phyloP scores from a whole-genome alignment of 35 echinoderm and acorn worm genomes.

The Apostichopus parvimensis region DNA sequence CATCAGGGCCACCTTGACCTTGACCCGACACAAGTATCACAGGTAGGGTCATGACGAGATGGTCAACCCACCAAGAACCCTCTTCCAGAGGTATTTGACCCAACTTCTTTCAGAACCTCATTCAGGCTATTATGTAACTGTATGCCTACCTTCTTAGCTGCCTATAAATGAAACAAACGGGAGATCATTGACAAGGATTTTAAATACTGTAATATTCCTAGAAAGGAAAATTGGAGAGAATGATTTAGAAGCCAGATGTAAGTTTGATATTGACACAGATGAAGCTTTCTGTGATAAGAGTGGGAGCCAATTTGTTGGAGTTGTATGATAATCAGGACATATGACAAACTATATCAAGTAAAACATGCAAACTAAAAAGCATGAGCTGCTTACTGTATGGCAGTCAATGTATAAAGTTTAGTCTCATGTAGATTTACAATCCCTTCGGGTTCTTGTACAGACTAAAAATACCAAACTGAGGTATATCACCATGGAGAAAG shows the following conservation, averaged over 20 bases:
- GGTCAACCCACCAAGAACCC: slow-evolving; percentile 46
- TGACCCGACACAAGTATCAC: no score
- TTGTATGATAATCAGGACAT: background rate
- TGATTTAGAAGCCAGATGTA: no score
- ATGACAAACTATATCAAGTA: background rate
- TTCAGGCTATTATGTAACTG: slow-evolving; percentile 60
- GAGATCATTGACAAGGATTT: background rate
- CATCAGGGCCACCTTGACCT: no score
- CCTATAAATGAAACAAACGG: slow-evolving; percentile 48
- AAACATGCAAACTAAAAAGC: background rate
- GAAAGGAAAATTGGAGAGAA: no score
- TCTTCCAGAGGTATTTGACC: slow-evolving; percentile 17
- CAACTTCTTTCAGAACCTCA: slow-evolving; percentile 57
- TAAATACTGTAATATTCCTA: background rate
- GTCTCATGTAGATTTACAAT: no score
- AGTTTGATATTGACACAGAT: no score
- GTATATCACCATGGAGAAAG: background rate
- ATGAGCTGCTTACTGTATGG: no score
- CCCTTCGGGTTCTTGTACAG: no score
- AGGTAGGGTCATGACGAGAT: no score
- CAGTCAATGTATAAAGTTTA: no score
- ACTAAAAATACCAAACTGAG: no score
- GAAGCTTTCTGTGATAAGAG: background rate
- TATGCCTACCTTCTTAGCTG: slow-evolving; percentile 77
- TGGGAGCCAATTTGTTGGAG: background rate